A percentile compares a stretch with the other conserved stretches of the same genome.
These are phyloP conservation scores for Atractosteus spatula DNA, from an alignment of 2,113 vertebrate species.

Conservation along the genomic window DNA sequence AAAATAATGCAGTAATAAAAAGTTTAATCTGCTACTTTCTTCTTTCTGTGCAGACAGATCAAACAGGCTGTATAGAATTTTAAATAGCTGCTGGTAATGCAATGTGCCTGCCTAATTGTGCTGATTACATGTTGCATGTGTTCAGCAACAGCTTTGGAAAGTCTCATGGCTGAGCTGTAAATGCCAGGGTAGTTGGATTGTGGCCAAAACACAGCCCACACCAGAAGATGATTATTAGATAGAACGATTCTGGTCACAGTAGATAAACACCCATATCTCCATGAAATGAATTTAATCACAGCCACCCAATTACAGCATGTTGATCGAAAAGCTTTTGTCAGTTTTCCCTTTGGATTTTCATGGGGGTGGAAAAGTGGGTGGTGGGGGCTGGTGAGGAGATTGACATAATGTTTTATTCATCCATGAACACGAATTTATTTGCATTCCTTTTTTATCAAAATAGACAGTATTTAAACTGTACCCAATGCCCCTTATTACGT, in stretches of 20 bases:
- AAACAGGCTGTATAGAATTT: no score
- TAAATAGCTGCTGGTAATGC: no score
- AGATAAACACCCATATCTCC: neutral
- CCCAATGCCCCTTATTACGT: no score
- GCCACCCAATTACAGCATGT: neutral
- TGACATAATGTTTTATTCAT: neutral
- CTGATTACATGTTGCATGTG: no score
- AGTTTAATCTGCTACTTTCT: no score
- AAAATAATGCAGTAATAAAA: no score
- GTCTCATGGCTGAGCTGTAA: no score
- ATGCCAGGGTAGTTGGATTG: neutral
- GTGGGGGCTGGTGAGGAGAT: neutral
- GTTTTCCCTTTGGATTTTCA: neutral
- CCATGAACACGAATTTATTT: neutral
- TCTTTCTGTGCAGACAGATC: no score
- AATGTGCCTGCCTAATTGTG: no score
- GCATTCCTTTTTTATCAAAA: neutral
- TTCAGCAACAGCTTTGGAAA: no score
- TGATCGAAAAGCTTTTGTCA: constrained; percentile 2
- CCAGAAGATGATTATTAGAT: neutral
- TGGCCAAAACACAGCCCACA: neutral
- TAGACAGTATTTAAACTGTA: no score
- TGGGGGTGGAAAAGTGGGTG: neutral
- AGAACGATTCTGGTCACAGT: neutral
- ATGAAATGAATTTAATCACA: neutral